Evolutionary conservation across 2,888 invertebrate genomes (phyloP).

Genomic region (Imbricaverruca yamaguchii): DNA sequence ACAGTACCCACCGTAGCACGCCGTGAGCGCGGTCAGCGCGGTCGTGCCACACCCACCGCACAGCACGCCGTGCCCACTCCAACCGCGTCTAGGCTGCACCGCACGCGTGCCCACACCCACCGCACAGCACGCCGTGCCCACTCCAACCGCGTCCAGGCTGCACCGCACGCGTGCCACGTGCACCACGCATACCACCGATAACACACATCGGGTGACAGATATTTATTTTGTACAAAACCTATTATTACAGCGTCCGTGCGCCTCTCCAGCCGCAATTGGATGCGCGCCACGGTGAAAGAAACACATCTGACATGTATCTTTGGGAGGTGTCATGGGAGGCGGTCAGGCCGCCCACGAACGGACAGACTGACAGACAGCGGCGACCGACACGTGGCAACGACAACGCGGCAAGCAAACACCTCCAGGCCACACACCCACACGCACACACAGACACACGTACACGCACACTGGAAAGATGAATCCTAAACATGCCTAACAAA

Average conservation of each 20-base stretch:
- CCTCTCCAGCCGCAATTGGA: neutral
- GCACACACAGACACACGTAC: neutral
- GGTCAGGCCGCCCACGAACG: neutral
- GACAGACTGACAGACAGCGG: slow-evolving; percentile 23
- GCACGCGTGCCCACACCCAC: too few species aligned
- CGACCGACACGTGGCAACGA: neutral
- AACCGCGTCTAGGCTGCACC: too few species aligned
- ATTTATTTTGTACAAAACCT: slow-evolving; percentile 19
- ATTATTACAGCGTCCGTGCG: neutral
- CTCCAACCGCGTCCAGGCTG: too few species aligned
- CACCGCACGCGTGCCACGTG: too few species aligned
- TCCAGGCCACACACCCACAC: neutral
- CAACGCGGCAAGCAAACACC: slow-evolving; percentile 8
- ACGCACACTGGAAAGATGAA: slow-evolving; percentile 19
- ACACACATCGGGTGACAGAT: neutral
- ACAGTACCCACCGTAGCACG: too few species aligned
- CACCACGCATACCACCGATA: too few species aligned
- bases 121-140: too few species aligned
- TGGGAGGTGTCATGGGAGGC: neutral
- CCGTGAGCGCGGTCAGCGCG: too few species aligned
- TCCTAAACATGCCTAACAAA: slow-evolving; percentile 23
- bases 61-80: too few species aligned
- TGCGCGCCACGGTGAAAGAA: neutral
- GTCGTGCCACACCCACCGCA: too few species aligned
- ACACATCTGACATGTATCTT: slow-evolving; percentile 10